A percentile compares a stretch with the other conserved stretches of the same genome.
phyloP scores from a whole-genome alignment of 2,797 vertebrate genomes.

The Pangasius larnaudii region DNA sequence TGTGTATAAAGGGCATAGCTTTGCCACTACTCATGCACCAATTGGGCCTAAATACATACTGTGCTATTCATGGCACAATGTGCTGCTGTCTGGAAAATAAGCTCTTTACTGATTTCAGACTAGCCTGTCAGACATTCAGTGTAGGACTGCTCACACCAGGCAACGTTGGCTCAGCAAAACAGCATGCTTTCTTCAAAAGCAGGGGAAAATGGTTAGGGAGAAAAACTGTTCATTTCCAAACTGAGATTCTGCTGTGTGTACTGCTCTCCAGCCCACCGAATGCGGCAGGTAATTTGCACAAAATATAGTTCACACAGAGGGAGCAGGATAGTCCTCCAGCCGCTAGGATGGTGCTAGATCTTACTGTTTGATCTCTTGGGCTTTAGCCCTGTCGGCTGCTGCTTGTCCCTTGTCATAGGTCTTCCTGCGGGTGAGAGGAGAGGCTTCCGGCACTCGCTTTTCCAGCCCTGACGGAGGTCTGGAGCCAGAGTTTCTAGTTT shows the following conservation, averaged over 20 bases:
- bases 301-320: conserved; percentile 39
- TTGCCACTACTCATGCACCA: conserved; percentile 13
- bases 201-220: conserved; percentile 35
- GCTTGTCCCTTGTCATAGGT: conserved; percentile 84
- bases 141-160: conserved; percentile 58
- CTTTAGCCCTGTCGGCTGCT: conserved; percentile 83
- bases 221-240: conserved; percentile 16
- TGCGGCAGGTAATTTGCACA: neutral
- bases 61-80: conserved; percentile 22
- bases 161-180: conserved; percentile 42
- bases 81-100: neutral
- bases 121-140: conserved; percentile 55
- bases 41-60: conserved; percentile 7
- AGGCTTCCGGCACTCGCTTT: conserved; percentile 88
- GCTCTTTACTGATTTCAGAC: conserved; percentile 19
- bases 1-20: neutral
- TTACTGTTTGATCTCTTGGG: conserved; percentile 96
- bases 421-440: conserved; percentile 91
- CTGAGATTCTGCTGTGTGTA: conserved; percentile 25
- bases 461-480: conserved; percentile 80
- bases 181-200: conserved; percentile 66
- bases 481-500: conserved; percentile 78
- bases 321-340: conserved; percentile 44
- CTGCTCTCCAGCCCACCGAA: conserved; percentile 1
- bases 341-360: conserved; percentile 65